Evolutionary conservation across 2,113 vertebrate species (phyloP).

Genomic region (Calonectris borealis): DNA sequence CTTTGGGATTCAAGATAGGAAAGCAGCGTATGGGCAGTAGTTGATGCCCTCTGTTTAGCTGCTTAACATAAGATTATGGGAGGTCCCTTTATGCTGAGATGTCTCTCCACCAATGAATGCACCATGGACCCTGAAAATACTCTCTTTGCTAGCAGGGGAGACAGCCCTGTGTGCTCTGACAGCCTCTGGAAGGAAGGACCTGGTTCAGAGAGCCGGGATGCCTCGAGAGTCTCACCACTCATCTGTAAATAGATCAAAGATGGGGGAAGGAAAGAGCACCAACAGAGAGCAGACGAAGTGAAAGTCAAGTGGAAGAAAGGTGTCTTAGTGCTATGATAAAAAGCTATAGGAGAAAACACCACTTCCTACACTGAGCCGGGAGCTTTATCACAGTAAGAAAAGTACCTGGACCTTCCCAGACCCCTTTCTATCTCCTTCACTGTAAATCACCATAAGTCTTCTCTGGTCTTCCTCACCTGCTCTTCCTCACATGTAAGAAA

Average conservation of each 20-base stretch:
- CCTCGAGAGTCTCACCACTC: accelerated
- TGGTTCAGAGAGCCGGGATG: neutral
- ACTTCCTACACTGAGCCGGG: neutral
- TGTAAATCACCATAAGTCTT: neutral
- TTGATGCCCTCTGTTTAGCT: neutral
- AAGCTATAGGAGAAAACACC: neutral
- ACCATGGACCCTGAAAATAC: neutral
- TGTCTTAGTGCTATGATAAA: neutral
- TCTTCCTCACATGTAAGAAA: neutral
- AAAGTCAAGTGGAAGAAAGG: neutral
- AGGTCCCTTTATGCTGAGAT: neutral
- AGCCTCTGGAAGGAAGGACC: neutral
- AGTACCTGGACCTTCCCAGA: neutral
- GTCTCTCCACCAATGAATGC: neutral
- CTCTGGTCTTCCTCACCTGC: neutral
- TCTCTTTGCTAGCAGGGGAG: neutral
- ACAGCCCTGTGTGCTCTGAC: neutral
- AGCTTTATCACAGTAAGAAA: neutral
- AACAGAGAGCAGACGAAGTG: neutral
- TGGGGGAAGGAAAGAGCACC: neutral
- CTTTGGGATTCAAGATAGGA: neutral
- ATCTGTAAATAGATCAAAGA: neutral
- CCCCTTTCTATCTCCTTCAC: neutral
- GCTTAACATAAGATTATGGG: neutral
- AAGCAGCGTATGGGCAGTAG: neutral